Conservation (phyloP, 2,888 invertebrate genomes). For the Helicoverpa assulta region DNA sequence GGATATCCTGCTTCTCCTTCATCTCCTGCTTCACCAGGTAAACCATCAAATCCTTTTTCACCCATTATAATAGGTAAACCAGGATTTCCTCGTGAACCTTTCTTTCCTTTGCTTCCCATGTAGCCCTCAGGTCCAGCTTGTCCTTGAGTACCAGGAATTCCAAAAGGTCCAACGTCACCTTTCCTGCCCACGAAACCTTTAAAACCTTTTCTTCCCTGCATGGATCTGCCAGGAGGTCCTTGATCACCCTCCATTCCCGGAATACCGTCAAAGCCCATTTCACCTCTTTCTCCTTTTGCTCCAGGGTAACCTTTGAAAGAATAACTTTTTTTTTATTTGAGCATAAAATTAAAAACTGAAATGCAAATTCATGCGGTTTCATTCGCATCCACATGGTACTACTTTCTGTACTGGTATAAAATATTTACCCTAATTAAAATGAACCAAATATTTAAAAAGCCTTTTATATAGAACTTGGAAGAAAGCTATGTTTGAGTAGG, state of each 20-base stretch:
- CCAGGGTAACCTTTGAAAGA: conserved; percentile 63
- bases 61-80: conserved; percentile 86
- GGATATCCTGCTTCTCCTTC: conserved; percentile 90
- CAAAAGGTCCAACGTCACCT: conserved; percentile 92
- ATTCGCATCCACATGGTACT: too few species aligned
- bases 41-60: conserved; percentile 81
- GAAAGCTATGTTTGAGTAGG: too few species aligned
- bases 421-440: too few species aligned
- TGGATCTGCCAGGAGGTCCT: conserved; percentile 81
- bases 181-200: conserved; percentile 92
- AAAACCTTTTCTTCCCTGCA: conserved; percentile 85
- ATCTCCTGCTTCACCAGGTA: conserved; percentile 86
- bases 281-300: conserved; percentile 79
- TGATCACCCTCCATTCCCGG: conserved; percentile 78
- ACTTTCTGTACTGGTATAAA: too few species aligned
- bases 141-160: conserved; percentile 89
- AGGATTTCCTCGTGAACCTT: conserved; percentile 86
- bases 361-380: too few species aligned
- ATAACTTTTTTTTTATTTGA: neutral
- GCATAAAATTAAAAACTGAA: too few species aligned
- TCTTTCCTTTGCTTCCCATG: conserved; percentile 90
- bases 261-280: conserved; percentile 78
- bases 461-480: too few species aligned
- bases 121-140: conserved; percentile 91
- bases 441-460: too few species aligned